Base-by-base conservation (phyloP, 2,797 vertebrate genomes). In the Oreochromis mossambicus region DNA sequence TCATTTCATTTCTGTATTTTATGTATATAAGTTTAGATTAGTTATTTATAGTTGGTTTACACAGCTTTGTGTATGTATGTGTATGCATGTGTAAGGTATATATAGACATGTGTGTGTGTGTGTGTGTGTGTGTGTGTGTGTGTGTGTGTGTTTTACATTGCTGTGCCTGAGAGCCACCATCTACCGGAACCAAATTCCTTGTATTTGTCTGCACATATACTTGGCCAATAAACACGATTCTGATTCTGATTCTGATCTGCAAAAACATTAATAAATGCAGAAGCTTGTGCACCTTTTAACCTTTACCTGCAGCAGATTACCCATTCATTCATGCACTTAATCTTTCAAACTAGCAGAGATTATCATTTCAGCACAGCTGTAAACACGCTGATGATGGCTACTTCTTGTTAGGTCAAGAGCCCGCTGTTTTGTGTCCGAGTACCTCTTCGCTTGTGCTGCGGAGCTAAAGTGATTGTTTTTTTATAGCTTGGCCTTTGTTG, bases 401-500 rank as follows among this genome's bases (percentile, higher is more conserved):
- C 29, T 56, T 5, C 50, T 63, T 82, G 41, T 58, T 58, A n/a
- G 84, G 84, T 90, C 85, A 87, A 81, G 61, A 82, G 54, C 36
- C 12, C 34, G 36, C 70, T 77, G n/a, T 80, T 87, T 87, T 79
- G 56, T 78, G 51, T n/a, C 51, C 50, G 58, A 80, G 75, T 32
- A 52, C 36, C 68, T 79, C 66, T 86, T 81, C 76, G 36, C 38
- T 81, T 52, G 29, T 78, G 68, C 66, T 78, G 77, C 52, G 56
- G 61, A 36, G 24, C 73, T 63, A 52, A 89, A 91, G 51, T 78
- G 81, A 89, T 89, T 83, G 48, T 55, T 82, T 84, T 90, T 86
- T 86, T 77, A 90, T 63, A 58, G 78, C 84, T 81, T 88, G 88
- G 83, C 90, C 85, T 92, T 87, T 92, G 89, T 83, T 83, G 70